Conservation (phyloP, 2,888 invertebrate species). For the Teleogryllus oceanicus region DNA sequence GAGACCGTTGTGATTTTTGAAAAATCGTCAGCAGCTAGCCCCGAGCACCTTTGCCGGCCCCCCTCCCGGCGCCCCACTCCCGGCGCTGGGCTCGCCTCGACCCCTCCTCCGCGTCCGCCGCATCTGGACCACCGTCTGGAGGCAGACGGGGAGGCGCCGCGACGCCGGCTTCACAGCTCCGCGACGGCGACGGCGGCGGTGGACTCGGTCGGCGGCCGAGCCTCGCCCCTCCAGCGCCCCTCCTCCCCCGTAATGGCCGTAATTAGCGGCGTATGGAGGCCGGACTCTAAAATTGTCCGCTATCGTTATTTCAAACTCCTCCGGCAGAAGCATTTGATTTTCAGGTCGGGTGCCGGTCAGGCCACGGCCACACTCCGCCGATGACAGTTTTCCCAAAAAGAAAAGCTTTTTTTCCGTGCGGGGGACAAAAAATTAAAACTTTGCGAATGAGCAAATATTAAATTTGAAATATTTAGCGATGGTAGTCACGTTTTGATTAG, state of each 20-base stretch:
- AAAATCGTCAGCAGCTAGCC: background rate
- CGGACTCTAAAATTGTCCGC: background rate
- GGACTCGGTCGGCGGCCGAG: background rate
- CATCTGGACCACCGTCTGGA: no score
- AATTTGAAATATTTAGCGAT: constrained; percentile 18
- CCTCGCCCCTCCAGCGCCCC: background rate
- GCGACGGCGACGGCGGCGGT: background rate
- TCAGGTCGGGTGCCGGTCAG: background rate
- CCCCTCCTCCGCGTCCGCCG: no score
- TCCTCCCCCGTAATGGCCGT: background rate
- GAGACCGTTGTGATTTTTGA: constrained; percentile 1
- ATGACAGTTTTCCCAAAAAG: constrained; percentile 18
- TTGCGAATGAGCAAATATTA: constrained; percentile 18
- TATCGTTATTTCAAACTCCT: background rate
- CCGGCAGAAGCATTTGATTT: background rate
- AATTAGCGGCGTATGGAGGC: background rate
- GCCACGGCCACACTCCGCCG: background rate
- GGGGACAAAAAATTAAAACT: constrained; percentile 18
- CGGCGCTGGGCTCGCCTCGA: no score
- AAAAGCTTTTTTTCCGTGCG: constrained; percentile 1
- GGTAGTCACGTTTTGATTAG: constrained; percentile 18
- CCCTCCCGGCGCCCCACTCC: no score
- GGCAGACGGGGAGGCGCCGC: no score
- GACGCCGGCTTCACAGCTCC: background rate
- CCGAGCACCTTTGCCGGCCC: no score